A percentile compares a stretch with the other conserved stretches of the same genome.
Conservation (phyloP, 2,888 invertebrate species). For the Erebia epiphron region DNA sequence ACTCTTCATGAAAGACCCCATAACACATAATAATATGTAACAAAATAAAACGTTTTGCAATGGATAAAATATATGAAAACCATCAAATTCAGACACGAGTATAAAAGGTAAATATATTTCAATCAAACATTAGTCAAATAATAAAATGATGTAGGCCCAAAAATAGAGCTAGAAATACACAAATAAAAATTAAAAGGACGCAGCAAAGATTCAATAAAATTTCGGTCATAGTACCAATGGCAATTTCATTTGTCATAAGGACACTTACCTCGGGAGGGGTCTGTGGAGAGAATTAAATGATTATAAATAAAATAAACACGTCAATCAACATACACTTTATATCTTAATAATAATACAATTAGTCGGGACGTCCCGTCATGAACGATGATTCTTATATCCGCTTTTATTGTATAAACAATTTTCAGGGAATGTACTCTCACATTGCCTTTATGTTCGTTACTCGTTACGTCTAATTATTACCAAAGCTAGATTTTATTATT, state of each 20-base stretch:
- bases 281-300: slow-evolving; percentile 75
- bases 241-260: slow-evolving; percentile 50
- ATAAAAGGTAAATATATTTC: slow-evolving; percentile 15
- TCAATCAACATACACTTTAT: slow-evolving; percentile 83
- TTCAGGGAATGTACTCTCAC: slow-evolving; percentile 70
- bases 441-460: slow-evolving; percentile 62
- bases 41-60: slow-evolving; percentile 13
- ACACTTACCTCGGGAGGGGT: slow-evolving; percentile 73
- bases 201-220: slow-evolving; percentile 17
- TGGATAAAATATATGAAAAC: slow-evolving; percentile 10
- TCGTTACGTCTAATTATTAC: slow-evolving; percentile 54
- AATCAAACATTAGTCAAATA: slow-evolving; percentile 12
- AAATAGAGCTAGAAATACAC: slow-evolving; percentile 29
- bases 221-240: neutral
- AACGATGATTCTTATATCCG: slow-evolving; percentile 46
- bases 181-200: slow-evolving; percentile 19
- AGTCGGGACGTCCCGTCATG: slow-evolving; percentile 56
- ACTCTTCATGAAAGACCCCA: slow-evolving; percentile 20
- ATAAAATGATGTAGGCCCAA: slow-evolving; percentile 18
- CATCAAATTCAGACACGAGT: slow-evolving; percentile 19
- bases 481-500: slow-evolving; percentile 54
- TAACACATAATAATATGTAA: slow-evolving; percentile 5
- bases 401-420: slow-evolving; percentile 60
- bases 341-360: slow-evolving; percentile 80
- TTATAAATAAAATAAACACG: slow-evolving; percentile 82